Conservation (phyloP, 2,888 invertebrate genomes). For the Drosophila acutilabella region DNA sequence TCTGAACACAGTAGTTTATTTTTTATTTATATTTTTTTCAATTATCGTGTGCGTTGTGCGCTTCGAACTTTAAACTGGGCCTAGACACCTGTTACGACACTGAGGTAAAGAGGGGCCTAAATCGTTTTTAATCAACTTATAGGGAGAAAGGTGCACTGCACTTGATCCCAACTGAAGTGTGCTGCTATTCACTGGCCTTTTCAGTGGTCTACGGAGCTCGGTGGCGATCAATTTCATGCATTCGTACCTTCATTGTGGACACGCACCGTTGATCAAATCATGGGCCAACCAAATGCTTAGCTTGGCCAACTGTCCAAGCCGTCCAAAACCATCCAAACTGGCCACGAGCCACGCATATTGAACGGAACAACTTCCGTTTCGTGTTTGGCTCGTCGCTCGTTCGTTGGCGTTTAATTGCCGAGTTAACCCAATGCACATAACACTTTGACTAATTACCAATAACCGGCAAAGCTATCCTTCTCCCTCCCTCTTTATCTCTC, state of each 20-base stretch:
- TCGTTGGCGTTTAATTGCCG: conserved; percentile 61
- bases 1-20: too few relatives aligned
- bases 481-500: background rate
- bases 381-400: conserved; percentile 25
- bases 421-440: conserved; percentile 71
- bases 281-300: conserved; percentile 1
- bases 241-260: conserved; percentile 63
- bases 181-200: background rate
- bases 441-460: conserved; percentile 70
- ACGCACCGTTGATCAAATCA: conserved; percentile 40
- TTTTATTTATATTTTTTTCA: conserved; percentile 18
- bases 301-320: background rate
- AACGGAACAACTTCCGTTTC: conserved; percentile 72
- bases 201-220: conserved; percentile 8
- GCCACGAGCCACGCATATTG: conserved; percentile 68
- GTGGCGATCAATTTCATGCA: conserved; percentile 71
- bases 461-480: conserved; percentile 21
- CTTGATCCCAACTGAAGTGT: conserved; percentile 2
- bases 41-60: conserved; percentile 34
- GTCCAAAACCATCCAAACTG: conserved; percentile 1
- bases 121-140: conserved; percentile 59
- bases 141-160: conserved; percentile 2
- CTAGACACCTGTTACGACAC: conserved; percentile 50
- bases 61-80: conserved; percentile 4
- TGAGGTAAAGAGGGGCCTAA: conserved; percentile 33